Base-by-base conservation (phyloP, 2,797 vertebrate species). In the Phoebastria nigripes region DNA sequence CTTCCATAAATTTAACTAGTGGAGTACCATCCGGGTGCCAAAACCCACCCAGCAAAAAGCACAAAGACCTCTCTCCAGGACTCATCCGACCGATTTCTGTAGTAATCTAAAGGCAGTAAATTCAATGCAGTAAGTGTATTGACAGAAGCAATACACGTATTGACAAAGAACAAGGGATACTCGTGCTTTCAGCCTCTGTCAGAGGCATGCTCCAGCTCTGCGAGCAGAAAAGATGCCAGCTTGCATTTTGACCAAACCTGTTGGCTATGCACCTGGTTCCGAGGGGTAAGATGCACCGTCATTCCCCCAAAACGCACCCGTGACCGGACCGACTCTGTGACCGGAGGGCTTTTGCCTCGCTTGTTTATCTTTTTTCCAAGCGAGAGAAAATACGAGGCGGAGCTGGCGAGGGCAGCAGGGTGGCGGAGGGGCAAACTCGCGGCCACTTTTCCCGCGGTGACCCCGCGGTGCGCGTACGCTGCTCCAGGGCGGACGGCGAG, bases 251-350 rank as follows among this genome's bases (percentile, higher is more conserved):
- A 63, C 35, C 73, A 63, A 89, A 97, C 97, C 97, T 96, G 97
- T 90, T 96, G 96, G 95, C 89, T 76, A 1, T 6, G n/a, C n/a
- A 87, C 72, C 54, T 19, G 28, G 21, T 25, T 83, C 83, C 33
- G 46, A 79, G 61, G 80, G 89, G 63, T 17, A 42, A 96, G 86
- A 95, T 96, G 96, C 97, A 97, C 73, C 54, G 95, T 96, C 97
- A 97, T 90, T 12, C 37, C 83, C 63, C 52, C 21, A 14, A 65
- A 66, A 51, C 35, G 47, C 63, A 18, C 55, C 61, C 47, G 54
- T 17, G 71, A 79, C 71, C 51, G 33, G 66, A 52, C 72, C 35
- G 22, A 14, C 41, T 44, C 83, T 46, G 8, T 25, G 17, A 31
- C 18, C 29, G 39, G 42, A 24, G 72, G 33, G 76, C 54, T 76